Base-by-base conservation (phyloP, 2,113 vertebrate species). In the Cromileptes altivelis region DNA sequence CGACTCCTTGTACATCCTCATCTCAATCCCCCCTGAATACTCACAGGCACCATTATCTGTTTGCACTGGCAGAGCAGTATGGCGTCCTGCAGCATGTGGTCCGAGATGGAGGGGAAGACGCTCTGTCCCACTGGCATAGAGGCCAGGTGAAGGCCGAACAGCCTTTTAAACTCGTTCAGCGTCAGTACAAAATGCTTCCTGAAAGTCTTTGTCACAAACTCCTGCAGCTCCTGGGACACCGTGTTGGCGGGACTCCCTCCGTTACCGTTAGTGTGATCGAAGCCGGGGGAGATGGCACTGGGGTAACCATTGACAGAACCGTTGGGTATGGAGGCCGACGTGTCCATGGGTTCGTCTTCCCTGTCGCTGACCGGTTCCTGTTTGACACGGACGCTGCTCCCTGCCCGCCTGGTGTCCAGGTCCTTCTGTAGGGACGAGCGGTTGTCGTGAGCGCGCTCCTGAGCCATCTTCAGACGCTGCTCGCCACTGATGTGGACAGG, bases 41-140 rank as follows among this genome's bases (percentile, higher is more conserved):
- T 98, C 93, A 99, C 98, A 97, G 98, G 98, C 97, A 99, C 98
- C 95, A 97, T 92, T 78, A 99, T 99, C 94, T 99, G 98, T 88
- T 96, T 98, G 96, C 98, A 99, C 72, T 96, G 96, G 92, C 96
- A 94, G 62, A 95, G 96, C 94, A 99, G 90, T 74, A 97, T 96
- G 84, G 97, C 96, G 86, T 99, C 98, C 93, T 99, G 97, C 4
- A 99, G 95, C 96, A 97, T 96, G 93, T 96, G 97, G 94, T 99
- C 98, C 0, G 98, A 98, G 92, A 99, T 96, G 68, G 97, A 96
- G 61, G 96, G 96, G 82, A 98, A 97, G 63, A 97, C 90, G 0
- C 87, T 95, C 73, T 96, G 96, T 80, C 97, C 97, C 0, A 97
- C 96, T 37, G 98, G 97, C 86, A 99, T 96, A 82, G 97, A 96